Evolutionary conservation across 2,797 vertebrate genomes (phyloP).

Genomic region (Poeciliopsis infans): DNA sequence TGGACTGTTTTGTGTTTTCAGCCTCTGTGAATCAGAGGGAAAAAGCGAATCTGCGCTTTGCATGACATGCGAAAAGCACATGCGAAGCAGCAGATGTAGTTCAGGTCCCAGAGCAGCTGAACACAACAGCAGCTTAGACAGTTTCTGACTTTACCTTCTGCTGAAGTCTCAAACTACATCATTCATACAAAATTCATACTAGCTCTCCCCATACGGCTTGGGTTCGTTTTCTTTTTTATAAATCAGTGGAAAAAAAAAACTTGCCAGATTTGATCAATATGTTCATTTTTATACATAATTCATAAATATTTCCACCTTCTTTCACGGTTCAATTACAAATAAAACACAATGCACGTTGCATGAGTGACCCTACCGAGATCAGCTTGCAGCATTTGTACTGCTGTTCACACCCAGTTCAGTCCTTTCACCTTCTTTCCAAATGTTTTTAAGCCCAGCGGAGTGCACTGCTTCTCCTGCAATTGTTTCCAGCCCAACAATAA

Average conservation of each 20-base stretch:
- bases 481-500: not conserved
- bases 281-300: not conserved
- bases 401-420: not conserved
- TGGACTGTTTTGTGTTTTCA: not conserved
- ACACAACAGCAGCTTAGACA: not conserved
- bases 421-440: not conserved
- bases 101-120: not conserved
- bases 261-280: not conserved
- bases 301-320: not conserved
- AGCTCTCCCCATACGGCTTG: not conserved
- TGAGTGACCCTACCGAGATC: not conserved
- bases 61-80: not conserved
- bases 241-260: not conserved
- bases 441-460: not conserved
- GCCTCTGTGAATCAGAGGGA: not conserved
- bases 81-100: not conserved
- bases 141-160: not conserved
- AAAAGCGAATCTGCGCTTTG: no score
- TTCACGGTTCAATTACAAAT: not conserved
- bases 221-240: not conserved
- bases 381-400: not conserved
- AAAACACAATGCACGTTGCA: not conserved
- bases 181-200: constrained; percentile 15
- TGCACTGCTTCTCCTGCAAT: not conserved
- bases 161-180: constrained; percentile 1